Conservation (phyloP, 2,797 vertebrate genomes). For the Discoglossus pictus region DNA sequence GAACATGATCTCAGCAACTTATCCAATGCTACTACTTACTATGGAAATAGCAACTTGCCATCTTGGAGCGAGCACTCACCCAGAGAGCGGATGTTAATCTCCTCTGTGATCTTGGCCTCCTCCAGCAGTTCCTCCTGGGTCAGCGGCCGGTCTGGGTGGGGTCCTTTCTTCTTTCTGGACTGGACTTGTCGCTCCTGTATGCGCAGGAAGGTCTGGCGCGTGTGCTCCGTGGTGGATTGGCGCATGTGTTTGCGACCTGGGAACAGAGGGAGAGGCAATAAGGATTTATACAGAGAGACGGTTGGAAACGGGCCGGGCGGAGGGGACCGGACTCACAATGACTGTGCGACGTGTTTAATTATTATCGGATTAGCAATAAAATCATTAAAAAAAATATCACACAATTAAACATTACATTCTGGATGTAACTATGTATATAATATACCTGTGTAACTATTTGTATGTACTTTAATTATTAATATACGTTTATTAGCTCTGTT, state of each 20-base stretch:
- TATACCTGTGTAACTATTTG: too few relatives aligned
- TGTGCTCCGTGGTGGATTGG: conserved; percentile 93
- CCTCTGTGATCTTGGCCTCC: conserved; percentile 89
- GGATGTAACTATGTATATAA: too few relatives aligned
- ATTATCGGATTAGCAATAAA: too few relatives aligned
- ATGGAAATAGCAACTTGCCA: too few relatives aligned
- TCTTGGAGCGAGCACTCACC: conserved; percentile 64
- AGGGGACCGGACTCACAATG: too few relatives aligned
- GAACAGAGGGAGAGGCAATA: background rate
- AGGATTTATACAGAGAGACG: background rate
- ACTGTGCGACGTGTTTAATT: too few relatives aligned
- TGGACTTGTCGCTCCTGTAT: conserved; percentile 91
- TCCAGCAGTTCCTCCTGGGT: conserved; percentile 93
- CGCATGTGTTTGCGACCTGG: conserved; percentile 91
- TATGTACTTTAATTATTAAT: too few relatives aligned
- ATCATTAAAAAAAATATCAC: too few relatives aligned
- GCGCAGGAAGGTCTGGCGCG: conserved; percentile 88
- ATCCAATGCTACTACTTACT: too few relatives aligned
- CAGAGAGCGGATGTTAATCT: conserved; percentile 89
- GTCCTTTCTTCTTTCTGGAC: conserved; percentile 83
- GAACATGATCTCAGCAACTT: background rate
- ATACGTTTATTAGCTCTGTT: too few relatives aligned
- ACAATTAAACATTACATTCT: too few relatives aligned
- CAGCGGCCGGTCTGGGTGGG: conserved; percentile 81
- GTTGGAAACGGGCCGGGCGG: background rate